Conservation (phyloP, 2,113 vertebrate genomes). For the Platysternon megacephalum region DNA sequence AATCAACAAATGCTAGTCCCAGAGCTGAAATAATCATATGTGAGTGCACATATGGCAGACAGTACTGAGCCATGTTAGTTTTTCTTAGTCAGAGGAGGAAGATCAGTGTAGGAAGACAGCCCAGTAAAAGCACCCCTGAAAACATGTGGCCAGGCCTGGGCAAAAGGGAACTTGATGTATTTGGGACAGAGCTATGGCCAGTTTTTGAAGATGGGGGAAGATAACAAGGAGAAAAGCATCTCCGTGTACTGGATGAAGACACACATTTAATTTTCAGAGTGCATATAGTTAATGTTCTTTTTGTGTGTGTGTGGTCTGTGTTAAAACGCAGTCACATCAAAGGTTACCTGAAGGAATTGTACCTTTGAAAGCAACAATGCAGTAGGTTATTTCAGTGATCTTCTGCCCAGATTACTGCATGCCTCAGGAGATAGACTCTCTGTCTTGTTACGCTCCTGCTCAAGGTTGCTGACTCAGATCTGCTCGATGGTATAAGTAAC, state of each 20-base stretch:
- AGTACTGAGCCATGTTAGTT: background rate
- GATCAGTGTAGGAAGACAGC: background rate
- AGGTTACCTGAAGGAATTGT: background rate
- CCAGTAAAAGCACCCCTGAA: background rate
- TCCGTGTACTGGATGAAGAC: background rate
- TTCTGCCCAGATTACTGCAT: background rate
- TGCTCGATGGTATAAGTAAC: background rate
- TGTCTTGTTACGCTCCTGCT: background rate
- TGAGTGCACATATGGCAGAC: background rate
- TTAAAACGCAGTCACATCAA: background rate
- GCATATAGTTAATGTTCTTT: background rate
- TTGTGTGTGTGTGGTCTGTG: background rate
- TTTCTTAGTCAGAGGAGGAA: background rate
- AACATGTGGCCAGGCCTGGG: background rate
- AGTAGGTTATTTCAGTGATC: background rate
- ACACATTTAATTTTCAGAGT: background rate
- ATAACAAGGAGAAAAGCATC: background rate
- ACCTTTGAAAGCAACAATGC: background rate
- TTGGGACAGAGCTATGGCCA: background rate
- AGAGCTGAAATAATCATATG: background rate
- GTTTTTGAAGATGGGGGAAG: background rate
- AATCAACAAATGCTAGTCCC: background rate
- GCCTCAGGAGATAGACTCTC: background rate
- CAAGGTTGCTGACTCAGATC: background rate
- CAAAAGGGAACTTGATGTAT: background rate